Evolutionary conservation across 1,140 invertebrate genomes (phyloP).

Genomic region (Phymorhynchus buccinoides): DNA sequence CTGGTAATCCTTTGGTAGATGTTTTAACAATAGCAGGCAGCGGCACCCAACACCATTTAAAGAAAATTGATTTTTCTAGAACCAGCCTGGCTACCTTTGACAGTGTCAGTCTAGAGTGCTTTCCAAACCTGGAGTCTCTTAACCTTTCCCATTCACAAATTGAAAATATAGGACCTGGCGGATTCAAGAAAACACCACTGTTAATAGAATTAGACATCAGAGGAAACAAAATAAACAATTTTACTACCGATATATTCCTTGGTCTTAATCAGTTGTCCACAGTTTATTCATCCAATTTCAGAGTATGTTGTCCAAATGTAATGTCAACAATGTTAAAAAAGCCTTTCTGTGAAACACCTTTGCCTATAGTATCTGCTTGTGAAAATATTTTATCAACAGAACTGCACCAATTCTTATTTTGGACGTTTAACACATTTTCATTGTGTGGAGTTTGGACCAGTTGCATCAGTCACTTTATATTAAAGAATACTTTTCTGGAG

Average conservation of each 20-base stretch:
- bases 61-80: background rate
- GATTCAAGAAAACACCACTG: background rate
- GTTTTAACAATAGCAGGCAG: background rate
- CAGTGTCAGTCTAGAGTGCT: background rate
- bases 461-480: conserved; percentile 21
- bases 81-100: background rate
- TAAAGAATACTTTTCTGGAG: background rate
- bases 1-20: background rate
- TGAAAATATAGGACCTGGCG: background rate
- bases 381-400: conserved; percentile 43
- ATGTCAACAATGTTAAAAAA: background rate
- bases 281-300: background rate
- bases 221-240: background rate
- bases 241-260: background rate
- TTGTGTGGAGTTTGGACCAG: conserved; percentile 48
- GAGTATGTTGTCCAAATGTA: background rate
- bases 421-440: conserved; percentile 43
- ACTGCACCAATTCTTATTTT: conserved; percentile 41
- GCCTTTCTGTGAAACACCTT: background rate
- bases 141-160: background rate
- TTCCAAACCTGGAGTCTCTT: background rate
- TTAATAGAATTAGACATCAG: background rate
- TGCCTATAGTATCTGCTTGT: conserved; percentile 35
- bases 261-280: background rate
- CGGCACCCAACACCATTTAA: background rate